phyloP scores from a whole-genome alignment of 2,888 invertebrate species.

The Tachina lurida region DNA sequence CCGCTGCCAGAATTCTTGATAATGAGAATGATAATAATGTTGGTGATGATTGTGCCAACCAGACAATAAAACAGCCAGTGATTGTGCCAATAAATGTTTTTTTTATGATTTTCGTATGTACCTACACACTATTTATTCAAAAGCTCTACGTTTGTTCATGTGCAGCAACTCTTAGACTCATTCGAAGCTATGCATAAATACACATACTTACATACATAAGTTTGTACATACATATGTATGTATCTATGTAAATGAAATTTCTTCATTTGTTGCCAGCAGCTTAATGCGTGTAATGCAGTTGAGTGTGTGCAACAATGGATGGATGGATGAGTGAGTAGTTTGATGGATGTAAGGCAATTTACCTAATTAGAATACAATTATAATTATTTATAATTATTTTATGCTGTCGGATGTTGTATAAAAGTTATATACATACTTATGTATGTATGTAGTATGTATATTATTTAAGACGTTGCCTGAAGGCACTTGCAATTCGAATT shows the following conservation, averaged over 20 bases:
- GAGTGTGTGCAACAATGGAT: conserved; percentile 41
- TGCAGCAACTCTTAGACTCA: background rate
- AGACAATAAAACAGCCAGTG: conserved; percentile 12
- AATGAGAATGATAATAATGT: conserved; percentile 18
- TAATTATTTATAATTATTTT: conserved; percentile 8
- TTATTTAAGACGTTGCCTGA: background rate
- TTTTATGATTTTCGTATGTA: background rate
- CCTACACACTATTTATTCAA: background rate
- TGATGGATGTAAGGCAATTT: conserved; percentile 40
- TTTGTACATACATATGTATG: background rate
- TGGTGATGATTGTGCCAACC: conserved; percentile 48
- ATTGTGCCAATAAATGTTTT: conserved; percentile 53
- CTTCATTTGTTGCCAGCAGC: background rate
- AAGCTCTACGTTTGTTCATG: background rate
- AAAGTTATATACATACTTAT: background rate
- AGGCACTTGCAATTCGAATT: conserved; percentile 7
- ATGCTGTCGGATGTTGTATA: background rate
- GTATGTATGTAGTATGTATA: too few species aligned
- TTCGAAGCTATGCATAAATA: background rate
- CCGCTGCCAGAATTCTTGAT: conserved; percentile 21
- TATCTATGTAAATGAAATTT: background rate
- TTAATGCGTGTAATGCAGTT: background rate
- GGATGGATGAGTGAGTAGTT: conserved; percentile 7
- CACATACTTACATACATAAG: too few species aligned
- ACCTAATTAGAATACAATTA: conserved; percentile 50